Evolutionary conservation across 2,888 invertebrate genomes (phyloP), one percentile per base, ranked within the genome.

Genomic region (Liodrosophila aerea): DNA sequence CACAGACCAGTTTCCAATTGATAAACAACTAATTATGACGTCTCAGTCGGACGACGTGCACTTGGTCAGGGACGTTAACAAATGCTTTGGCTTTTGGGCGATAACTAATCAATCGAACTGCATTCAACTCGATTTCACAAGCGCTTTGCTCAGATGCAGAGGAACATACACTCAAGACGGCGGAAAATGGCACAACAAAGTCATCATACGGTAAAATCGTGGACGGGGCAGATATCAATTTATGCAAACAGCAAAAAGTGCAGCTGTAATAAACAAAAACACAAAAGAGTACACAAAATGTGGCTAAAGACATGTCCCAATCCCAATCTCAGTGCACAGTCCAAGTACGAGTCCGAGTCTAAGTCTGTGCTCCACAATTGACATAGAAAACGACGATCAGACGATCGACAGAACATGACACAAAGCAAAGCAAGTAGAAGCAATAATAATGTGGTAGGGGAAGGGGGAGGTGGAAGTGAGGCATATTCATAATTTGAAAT

Each of bases 291-390:
- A 66, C 13, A 66, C 45, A 58, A 65, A 74, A 64, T 65, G 50
- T 54, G 54, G 56, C 65, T 13, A 67, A 72, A 66, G 61, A 68
- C 78, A 78, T 78, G 78, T 73, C 63, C 71, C 76, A 68, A 58
- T 73, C 63, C 71, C 76, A 68, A 58, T 67, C 54, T 52, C 49
- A 15, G 43, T 9, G 22, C 22, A 22, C 36, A 50, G 33, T 51
- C 49, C 27, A 11, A 50, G 36, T 43, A 33, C 45, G 53, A 53
- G 63, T 69, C 43, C 60, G 50, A 69, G 51, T 47, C 51, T 22
- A 50, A 54, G 52, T 59, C 15, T 51, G 53, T 33, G 33, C 33
- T 31, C 39, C 54, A 58, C 53, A 59, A 39, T 62, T 75, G 78
- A 71, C 80, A 77, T 53, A 78, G 56, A 72, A 81, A 75, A 43